phyloP scores from a whole-genome alignment of 1,140 invertebrate genomes.

The Brachionus asplanchnoidis region DNA sequence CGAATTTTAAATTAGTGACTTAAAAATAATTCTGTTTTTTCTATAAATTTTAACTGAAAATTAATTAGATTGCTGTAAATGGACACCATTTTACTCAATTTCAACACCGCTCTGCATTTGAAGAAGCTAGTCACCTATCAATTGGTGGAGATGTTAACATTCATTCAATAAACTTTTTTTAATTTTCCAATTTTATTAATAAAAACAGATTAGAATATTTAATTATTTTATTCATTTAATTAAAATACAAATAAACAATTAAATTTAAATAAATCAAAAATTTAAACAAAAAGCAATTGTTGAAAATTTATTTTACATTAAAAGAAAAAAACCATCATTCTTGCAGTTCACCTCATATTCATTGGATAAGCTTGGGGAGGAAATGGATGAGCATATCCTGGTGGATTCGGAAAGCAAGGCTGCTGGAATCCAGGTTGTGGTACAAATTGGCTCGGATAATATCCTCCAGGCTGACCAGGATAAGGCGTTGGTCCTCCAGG shows the following conservation, averaged over 20 bases:
- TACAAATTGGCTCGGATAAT: conserved; percentile 20
- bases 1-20: too few species aligned
- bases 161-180: conserved; percentile 26
- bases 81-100: conserved; percentile 20
- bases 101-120: background rate
- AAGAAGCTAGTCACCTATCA: conserved; percentile 3
- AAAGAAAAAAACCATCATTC: background rate
- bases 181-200: background rate
- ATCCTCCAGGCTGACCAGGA: conserved; percentile 29
- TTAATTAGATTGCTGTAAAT: conserved; percentile 21
- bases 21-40: too few species aligned
- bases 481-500: conserved; percentile 28
- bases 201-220: background rate
- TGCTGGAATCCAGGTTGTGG: conserved; percentile 29
- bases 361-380: background rate
- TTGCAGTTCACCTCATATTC: background rate
- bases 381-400: background rate
- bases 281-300: background rate
- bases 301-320: background rate
- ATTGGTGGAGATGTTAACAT: conserved; percentile 22
- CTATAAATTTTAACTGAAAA: background rate
- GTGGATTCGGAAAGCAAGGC: background rate
- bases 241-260: background rate
- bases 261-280: background rate
- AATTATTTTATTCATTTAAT: background rate